phyloP scores from a whole-genome alignment of 1,140 invertebrate species.

The Galendromus occidentalis region DNA sequence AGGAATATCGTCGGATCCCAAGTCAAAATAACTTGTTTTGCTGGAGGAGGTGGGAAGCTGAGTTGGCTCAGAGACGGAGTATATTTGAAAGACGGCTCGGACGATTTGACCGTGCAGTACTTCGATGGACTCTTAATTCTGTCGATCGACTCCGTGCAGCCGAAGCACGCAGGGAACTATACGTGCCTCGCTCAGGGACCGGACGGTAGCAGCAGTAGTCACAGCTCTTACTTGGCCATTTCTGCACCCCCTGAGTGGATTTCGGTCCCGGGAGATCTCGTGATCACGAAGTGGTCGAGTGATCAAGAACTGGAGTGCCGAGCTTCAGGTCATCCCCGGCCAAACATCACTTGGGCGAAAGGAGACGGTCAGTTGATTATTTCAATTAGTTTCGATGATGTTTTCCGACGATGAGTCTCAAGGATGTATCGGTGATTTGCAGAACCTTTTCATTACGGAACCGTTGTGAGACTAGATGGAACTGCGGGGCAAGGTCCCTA shows the following conservation, averaged over 20 bases:
- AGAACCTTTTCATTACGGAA: too few relatives aligned
- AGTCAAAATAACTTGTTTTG: neutral
- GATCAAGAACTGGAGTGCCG: neutral
- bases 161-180: constrained; percentile 12
- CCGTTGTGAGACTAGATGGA: too few relatives aligned
- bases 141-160: constrained; percentile 7
- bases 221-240: neutral
- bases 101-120: neutral
- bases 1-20: neutral
- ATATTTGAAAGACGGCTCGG: neutral
- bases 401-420: too few relatives aligned
- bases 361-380: too few relatives aligned
- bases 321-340: too few relatives aligned
- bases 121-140: neutral
- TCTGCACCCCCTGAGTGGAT: neutral
- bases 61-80: neutral
- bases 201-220: neutral
- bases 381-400: too few relatives aligned
- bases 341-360: too few relatives aligned
- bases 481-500: too few relatives aligned
- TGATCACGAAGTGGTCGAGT: neutral
- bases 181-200: neutral
- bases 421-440: too few relatives aligned
- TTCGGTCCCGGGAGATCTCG: neutral
- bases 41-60: neutral